These are phyloP conservation scores for Netelia fuscicornis DNA, from an alignment of 2,888 invertebrate species.

Conservation along the genomic window DNA sequence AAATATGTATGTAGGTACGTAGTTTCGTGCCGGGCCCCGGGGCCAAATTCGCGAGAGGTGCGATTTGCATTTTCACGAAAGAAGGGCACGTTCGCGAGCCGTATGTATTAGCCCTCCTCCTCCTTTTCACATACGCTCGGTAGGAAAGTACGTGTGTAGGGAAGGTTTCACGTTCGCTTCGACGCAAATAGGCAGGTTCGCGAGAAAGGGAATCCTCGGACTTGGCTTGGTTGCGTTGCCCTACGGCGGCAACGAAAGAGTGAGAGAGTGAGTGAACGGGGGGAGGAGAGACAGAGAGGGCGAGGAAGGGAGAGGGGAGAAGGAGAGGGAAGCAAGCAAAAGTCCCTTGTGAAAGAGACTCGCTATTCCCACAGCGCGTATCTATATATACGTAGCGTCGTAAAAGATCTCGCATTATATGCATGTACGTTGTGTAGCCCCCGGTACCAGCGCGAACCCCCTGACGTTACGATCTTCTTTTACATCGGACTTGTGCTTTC, in stretches of 20 bases:
- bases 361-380: conserved; percentile 24
- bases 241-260: conserved; percentile 29
- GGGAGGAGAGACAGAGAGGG: background rate
- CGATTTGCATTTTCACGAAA: conserved; percentile 70
- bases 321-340: background rate
- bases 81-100: conserved; percentile 32
- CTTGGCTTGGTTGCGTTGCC: conserved; percentile 31
- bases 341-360: conserved; percentile 8
- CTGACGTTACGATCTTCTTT: conserved; percentile 55
- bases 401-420: background rate
- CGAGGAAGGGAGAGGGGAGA: background rate
- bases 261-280: background rate
- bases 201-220: conserved; percentile 9
- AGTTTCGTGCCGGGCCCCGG: conserved; percentile 47
- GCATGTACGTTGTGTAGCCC: background rate
- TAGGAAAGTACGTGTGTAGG: background rate
- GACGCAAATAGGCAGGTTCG: conserved; percentile 63
- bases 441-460: conserved; percentile 2
- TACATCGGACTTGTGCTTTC: conserved; percentile 16
- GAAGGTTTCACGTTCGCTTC: background rate
- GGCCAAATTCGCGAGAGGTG: conserved; percentile 58
- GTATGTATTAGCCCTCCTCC: background rate
- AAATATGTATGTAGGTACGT: background rate
- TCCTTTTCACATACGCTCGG: background rate
- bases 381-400: background rate